Evolutionary conservation across 2,113 vertebrate species (phyloP).

Genomic region (Cathartes aura): DNA sequence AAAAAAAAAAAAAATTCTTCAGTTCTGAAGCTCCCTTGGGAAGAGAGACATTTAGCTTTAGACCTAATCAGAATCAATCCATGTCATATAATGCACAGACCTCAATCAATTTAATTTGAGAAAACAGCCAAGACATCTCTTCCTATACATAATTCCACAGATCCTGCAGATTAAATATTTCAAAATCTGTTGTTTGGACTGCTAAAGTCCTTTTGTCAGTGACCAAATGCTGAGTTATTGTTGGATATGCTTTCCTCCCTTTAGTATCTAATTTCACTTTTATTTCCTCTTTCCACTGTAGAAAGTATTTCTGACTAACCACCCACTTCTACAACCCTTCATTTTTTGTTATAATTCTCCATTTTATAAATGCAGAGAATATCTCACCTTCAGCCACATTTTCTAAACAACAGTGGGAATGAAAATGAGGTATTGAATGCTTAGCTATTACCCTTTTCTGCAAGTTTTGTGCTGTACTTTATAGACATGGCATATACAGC

Average conservation of each 20-base stretch:
- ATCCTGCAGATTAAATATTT: slow-evolving; percentile 23
- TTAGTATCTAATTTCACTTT: slow-evolving; percentile 12
- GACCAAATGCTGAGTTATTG: not conserved
- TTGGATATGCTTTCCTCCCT: not conserved
- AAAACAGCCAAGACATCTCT: not conserved
- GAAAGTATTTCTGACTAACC: slow-evolving; percentile 17
- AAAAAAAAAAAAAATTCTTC: not conserved
- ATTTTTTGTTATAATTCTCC: not conserved
- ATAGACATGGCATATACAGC: not conserved
- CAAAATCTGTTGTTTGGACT: not conserved
- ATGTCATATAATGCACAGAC: not conserved
- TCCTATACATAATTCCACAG: not conserved
- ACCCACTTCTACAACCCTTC: not conserved
- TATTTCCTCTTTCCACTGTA: not conserved
- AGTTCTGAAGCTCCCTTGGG: not conserved
- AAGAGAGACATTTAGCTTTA: not conserved
- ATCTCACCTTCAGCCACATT: not conserved
- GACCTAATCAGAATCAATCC: not conserved
- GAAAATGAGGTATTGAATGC: not conserved
- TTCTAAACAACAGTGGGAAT: not conserved
- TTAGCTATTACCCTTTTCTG: not conserved
- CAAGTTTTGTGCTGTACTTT: not conserved
- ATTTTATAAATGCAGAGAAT: not conserved
- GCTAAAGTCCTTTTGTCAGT: not conserved
- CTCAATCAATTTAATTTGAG: not conserved